Conservation (phyloP, 64 coral and sea anemone species). For the Porites australiensis region DNA sequence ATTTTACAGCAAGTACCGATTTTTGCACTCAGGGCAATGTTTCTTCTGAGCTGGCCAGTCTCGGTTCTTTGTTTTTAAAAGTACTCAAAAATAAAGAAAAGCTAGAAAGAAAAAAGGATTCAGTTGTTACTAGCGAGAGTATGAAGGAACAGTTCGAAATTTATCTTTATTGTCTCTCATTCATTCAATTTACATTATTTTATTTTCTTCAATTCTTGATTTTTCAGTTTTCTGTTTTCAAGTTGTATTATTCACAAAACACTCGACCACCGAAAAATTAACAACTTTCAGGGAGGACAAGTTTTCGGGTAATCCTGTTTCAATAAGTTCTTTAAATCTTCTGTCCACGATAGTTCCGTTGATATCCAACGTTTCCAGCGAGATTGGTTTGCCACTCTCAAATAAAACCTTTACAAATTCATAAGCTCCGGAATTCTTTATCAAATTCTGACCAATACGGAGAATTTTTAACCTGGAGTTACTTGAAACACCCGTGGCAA, state of each 20-base stretch:
- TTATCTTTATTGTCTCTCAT: too few species aligned
- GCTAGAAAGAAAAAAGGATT: too few species aligned
- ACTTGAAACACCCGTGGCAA: slow-evolving; percentile 55
- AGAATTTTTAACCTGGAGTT: slow-evolving; percentile 57
- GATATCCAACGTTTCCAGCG: slow-evolving; percentile 68
- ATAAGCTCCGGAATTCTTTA: slow-evolving; percentile 73
- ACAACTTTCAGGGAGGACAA: slow-evolving; percentile 21
- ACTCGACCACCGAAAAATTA: slow-evolving; percentile 8
- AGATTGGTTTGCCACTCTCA: not conserved
- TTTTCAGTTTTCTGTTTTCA: not conserved
- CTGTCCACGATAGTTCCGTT: slow-evolving; percentile 76
- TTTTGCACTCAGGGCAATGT: too few species aligned
- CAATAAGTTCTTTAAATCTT: slow-evolving; percentile 1
- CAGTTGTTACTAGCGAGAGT: too few species aligned
- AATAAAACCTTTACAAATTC: slow-evolving; percentile 49
- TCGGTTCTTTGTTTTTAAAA: too few species aligned
- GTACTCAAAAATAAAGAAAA: too few species aligned
- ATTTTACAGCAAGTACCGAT: too few species aligned
- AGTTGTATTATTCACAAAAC: not conserved
- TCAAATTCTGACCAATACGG: slow-evolving; percentile 78
- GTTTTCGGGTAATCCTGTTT: slow-evolving; percentile 22
- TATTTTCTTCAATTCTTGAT: not conserved
- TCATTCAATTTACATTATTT: too few species aligned
- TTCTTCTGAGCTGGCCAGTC: too few species aligned
- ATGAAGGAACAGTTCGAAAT: too few species aligned